Evolutionary conservation across 2,888 invertebrate genomes (phyloP).

Genomic region (Trachelus iudaicus): DNA sequence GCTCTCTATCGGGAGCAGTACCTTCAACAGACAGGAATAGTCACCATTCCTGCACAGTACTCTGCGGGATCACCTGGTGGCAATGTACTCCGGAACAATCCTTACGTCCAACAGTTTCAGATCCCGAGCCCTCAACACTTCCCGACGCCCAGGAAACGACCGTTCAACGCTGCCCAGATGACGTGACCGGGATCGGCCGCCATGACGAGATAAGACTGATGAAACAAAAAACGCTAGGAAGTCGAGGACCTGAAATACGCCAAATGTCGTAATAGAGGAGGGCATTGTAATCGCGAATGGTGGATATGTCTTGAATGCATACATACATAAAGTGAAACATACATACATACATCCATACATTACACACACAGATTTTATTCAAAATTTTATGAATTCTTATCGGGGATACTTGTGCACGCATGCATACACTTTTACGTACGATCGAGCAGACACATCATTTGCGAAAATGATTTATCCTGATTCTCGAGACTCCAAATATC

Average conservation of each 20-base stretch:
- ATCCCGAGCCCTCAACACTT: conserved; percentile 49
- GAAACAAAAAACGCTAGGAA: background rate
- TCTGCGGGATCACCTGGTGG: conserved; percentile 41
- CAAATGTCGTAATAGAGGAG: background rate
- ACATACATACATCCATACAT: too few species aligned
- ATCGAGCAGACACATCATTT: background rate
- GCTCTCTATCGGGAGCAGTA: conserved; percentile 56
- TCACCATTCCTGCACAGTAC: conserved; percentile 49
- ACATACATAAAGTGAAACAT: background rate
- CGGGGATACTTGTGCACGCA: background rate
- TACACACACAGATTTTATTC: background rate
- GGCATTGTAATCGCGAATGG: background rate
- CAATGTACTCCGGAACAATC: conserved; percentile 48
- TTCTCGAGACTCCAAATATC: background rate
- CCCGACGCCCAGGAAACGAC: conserved; percentile 47
- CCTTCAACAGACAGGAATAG: conserved; percentile 55
- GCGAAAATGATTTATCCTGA: background rate
- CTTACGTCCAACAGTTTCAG: conserved; percentile 60
- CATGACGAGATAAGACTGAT: conserved; percentile 61
- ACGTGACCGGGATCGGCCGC: conserved; percentile 54
- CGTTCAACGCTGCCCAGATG: conserved; percentile 57
- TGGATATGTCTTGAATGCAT: background rate
- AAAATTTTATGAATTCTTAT: background rate
- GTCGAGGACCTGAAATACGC: background rate
- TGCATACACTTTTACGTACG: background rate